Base-by-base conservation (phyloP, 2,888 invertebrate species). In the Drosophila quinaria region DNA sequence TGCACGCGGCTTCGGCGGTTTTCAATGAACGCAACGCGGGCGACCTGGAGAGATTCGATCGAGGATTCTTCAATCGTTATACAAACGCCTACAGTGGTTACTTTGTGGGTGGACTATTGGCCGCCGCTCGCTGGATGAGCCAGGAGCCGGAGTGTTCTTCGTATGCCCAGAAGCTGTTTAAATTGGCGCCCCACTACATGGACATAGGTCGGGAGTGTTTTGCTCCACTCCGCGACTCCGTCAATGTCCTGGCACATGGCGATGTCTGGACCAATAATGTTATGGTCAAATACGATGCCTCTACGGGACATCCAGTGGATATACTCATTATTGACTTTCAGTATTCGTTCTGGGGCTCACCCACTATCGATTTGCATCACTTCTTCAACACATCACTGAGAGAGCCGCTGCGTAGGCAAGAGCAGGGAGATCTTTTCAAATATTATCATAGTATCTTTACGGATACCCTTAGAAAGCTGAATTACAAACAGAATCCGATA, bases 1-100 rank as follows among this genome's bases (percentile, higher is more conserved):
- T 94, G 82, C 94, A 94, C 78, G 93, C 94, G 0, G 89, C 93
- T 0, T 93, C 94, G 1, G 92, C 94, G 0, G 93, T 93, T 0
- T 79, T 92, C 22, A 94, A 94, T 66, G 90, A 92, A 29, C 92
- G 90, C 1, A 75, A 89, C 33, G 54, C 58, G 0, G 85, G 90
- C 0, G 72, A 56, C n/a, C 66, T 92, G 22, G 81, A 91, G 41
- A 70, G 62, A 1, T 93, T 88, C 25, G 92, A 92, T 79, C 87
- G 91, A 0, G 93, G 92, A 0, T 87, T 93, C 70, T 92, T 92
- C 19, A 92, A 92, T 66, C 85, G 86, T 0, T 87, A 93, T 50
- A 92, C 93, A 0, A 82, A 91, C 39, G 87, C 80, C 0, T 92
- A 91, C 54, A 87, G 83, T n/a, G 85, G 91, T 0, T 91, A 88